Conservation (phyloP, 1,140 invertebrate species). For the Tachypleus tridentatus region DNA sequence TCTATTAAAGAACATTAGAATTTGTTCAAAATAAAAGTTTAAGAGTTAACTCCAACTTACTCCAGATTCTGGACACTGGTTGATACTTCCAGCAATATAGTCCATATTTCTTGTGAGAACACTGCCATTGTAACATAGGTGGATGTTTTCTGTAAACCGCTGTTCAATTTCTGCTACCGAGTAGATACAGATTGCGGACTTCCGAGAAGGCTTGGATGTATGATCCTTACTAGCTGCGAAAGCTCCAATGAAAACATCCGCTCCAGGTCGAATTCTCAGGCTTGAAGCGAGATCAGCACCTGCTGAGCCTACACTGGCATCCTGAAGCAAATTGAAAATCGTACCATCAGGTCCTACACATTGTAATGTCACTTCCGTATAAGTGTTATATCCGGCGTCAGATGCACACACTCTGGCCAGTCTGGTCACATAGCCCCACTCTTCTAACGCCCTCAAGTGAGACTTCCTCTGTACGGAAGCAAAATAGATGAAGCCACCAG, state of each 20-base stretch:
- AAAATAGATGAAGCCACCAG: slow-evolving; percentile 86
- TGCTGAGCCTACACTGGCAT: slow-evolving; percentile 69
- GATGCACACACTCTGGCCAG: slow-evolving; percentile 84
- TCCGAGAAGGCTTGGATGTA: slow-evolving; percentile 55
- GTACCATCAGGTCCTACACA: slow-evolving; percentile 48
- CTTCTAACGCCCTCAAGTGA: slow-evolving; percentile 62
- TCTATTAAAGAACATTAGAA: too few species aligned
- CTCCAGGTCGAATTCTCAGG: slow-evolving; percentile 60
- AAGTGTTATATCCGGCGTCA: slow-evolving; percentile 80
- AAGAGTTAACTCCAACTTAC: slow-evolving; percentile 30
- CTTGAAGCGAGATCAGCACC: slow-evolving; percentile 35
- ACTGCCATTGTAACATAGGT: slow-evolving; percentile 90
- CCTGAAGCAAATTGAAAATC: slow-evolving; percentile 77
- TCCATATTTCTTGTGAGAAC: slow-evolving; percentile 80
- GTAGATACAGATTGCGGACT: slow-evolving; percentile 57
- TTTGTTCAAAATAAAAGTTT: slow-evolving; percentile 21
- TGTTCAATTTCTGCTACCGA: slow-evolving; percentile 69
- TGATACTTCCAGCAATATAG: slow-evolving; percentile 76
- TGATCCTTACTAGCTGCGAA: slow-evolving; percentile 75
- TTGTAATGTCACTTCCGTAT: slow-evolving; percentile 83
- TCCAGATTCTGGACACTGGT: slow-evolving; percentile 71
- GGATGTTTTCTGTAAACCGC: slow-evolving; percentile 89
- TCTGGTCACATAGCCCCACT: slow-evolving; percentile 81
- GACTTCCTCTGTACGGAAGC: slow-evolving; percentile 85
- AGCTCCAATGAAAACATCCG: slow-evolving; percentile 61